Evolutionary conservation across 2,113 vertebrate species (phyloP), one percentile per base, ranked within the genome.

Genomic region (Melanerpes formicivorus): DNA sequence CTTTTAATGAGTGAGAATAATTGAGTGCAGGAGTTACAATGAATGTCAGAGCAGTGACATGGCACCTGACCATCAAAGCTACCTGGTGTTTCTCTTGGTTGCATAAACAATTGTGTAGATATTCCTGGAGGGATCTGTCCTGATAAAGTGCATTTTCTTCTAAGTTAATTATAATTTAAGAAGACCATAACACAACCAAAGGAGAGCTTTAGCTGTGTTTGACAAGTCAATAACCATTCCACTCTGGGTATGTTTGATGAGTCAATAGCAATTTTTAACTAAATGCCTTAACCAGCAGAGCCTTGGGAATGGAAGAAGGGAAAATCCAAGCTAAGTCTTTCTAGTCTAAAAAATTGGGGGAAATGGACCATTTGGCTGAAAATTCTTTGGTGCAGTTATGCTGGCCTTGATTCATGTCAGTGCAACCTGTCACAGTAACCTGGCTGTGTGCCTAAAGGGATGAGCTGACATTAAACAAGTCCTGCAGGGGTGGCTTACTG

Each of bases 111-210:
- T 90, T 81, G 59, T 75, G 81, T 94, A 84, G n/a, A 17, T 81
- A 84, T 64, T 87, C 80, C 87, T 92, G 58, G 48, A 72, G 74
- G 56, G 58, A 64, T 48, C 59, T 84, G 79, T 72, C 50, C 66
- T 71, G 70, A 48, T 77, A 55, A 93, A 94, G 37, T 58, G 32
- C 67, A 34, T 79, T 60, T 94, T 90, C 42, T 52, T 7, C 46
- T 37, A 67, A 77, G 75, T 67, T 92, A 90, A 90, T 80, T 84
- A n/a, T 42, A 83, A 72, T 4, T 87, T 73, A 92, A 63, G 48
- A 60, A 79, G 34, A 72, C 75, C 23, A 34, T 67, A 76, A 90
- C 55, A 84, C 73, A 64, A 64, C 87, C 87, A 78, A 86, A 46
- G 37, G 32, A 48, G 52, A 76, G 42, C 13, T 69, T 19, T 79